Percentiles rank a stretch among this genome's conserved stretches.
These are phyloP conservation scores for Carassius auratus DNA, from an alignment of 2,113 vertebrate genomes.

Conservation along the genomic window DNA sequence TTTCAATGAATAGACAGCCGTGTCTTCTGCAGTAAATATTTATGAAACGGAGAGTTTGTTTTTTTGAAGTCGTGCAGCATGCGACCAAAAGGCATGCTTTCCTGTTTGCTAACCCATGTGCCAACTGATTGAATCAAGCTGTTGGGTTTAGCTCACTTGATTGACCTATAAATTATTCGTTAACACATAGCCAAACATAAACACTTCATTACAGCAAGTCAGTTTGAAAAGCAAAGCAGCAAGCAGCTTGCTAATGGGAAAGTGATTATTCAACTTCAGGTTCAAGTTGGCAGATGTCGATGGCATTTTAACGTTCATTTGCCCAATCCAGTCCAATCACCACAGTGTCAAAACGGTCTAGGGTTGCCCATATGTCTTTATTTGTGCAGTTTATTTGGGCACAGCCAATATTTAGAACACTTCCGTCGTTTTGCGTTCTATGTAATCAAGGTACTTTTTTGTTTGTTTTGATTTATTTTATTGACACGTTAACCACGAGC, in stretches of 20 bases:
- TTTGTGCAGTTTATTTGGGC: background rate
- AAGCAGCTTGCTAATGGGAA: background rate
- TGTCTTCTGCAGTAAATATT: background rate
- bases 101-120: constrained; percentile 21
- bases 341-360: background rate
- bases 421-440: background rate
- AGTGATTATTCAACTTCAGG: background rate
- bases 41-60: background rate
- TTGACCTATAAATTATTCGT: background rate
- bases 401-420: no score
- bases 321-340: no score
- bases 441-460: background rate
- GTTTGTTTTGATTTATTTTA: no score
- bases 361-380: background rate
- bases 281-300: background rate
- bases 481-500: no score
- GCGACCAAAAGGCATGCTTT: background rate
- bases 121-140: constrained; percentile 7
- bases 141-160: background rate
- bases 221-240: background rate
- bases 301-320: background rate
- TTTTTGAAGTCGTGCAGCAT: background rate
- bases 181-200: background rate
- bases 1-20: background rate
- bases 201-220: background rate